Evolutionary conservation across 1,140 invertebrate genomes (phyloP), one percentile per base, ranked within the genome.

Genomic region (Lanistes nyassanus): DNA sequence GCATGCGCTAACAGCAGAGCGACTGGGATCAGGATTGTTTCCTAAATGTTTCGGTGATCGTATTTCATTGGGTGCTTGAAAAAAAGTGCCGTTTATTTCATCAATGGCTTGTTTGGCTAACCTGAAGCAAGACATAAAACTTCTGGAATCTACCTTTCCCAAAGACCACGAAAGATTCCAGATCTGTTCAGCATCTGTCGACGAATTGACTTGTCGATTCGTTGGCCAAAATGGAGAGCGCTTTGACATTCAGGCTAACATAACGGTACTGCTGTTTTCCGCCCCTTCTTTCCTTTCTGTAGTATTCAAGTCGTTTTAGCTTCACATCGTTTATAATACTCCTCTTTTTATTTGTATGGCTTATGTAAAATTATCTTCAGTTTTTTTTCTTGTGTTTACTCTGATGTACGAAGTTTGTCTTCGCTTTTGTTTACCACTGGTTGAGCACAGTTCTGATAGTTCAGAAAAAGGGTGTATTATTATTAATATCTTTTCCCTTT

Each of bases 231-330:
- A 94, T 92, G 96, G 96, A 84, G 96, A 97, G 90, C 95, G 95
- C 91, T 97, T 97, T 89, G 95, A 96, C 89, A 98, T 99, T 86
- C 96, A 97, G 90, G 97, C 97, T 75, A 99, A 99, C 91, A 98
- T 99, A 90, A 98, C 97, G 81, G 85, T 88, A 80, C 34, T 55
- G 6, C 26, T 58, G 19, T 23, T 55, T 36, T 75, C 16, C n/a
- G 21, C 31, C 39, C 79, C 13, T 72, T 80, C 77, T 80, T 74
- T 81, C 85, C 87, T 92, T 92, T 62, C 83, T 23, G 13, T 60
- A n/a, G 11, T 60, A 11, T 60, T n/a, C 23, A 60, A 31, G 11
- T 60, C 6, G 11, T 60, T 11, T 60, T 60, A 16, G 56, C 0
- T 11, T 7, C n/a, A 16, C 11, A 3, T 26, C 3, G 11, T 26